Evolutionary conservation across 2,888 invertebrate genomes (phyloP).

Genomic region (Chesias legatella): DNA sequence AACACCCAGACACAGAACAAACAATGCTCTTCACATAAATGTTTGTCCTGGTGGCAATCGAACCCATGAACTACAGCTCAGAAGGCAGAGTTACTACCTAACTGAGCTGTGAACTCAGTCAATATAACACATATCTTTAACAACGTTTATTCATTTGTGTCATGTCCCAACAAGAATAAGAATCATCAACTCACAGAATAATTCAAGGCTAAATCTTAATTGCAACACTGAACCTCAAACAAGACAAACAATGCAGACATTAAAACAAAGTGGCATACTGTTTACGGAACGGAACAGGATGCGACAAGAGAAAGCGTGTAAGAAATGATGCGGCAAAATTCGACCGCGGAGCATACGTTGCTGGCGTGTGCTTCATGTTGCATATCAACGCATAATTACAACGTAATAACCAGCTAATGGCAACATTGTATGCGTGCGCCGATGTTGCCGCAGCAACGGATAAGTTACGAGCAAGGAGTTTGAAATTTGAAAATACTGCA

Average conservation of each 20-base stretch:
- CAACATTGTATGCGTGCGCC: slow-evolving; percentile 33
- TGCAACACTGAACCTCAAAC: background rate
- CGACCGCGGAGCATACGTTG: slow-evolving; percentile 31
- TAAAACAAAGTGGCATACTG: slow-evolving; percentile 24
- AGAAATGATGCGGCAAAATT: slow-evolving; percentile 49
- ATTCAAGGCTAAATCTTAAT: background rate
- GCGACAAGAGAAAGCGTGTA: slow-evolving; percentile 44
- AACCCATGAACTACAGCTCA: no score
- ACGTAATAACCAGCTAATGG: slow-evolving; percentile 39
- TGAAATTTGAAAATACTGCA: slow-evolving; percentile 16
- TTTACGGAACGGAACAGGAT: slow-evolving; percentile 35
- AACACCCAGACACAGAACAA: no score
- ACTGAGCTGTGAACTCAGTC: no score
- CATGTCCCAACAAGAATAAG: no score
- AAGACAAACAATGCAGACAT: slow-evolving; percentile 8
- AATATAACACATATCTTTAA: no score
- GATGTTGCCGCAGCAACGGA: slow-evolving; percentile 28
- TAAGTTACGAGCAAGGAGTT: slow-evolving; percentile 21
- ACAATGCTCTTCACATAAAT: no score
- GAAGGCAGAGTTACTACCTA: no score
- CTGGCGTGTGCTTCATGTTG: no score
- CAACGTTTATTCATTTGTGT: no score
- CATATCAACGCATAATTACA: slow-evolving; percentile 44
- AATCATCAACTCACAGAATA: no score
- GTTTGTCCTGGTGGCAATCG: no score